Evolutionary conservation across 1,140 invertebrate species (phyloP).

Genomic region (Aradophagus sp.): DNA sequence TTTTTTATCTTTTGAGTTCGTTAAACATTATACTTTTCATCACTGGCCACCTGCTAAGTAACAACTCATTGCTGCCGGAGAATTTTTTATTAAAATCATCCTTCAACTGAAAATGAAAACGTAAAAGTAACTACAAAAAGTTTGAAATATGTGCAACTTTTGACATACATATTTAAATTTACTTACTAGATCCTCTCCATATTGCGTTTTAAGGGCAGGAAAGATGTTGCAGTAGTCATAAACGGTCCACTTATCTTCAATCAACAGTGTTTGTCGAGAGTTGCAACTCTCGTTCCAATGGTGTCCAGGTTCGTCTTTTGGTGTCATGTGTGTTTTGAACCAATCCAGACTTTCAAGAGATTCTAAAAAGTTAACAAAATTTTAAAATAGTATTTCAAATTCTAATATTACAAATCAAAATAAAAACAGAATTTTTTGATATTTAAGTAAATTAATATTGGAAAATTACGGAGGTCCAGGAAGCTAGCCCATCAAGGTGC

Average conservation of each 20-base stretch:
- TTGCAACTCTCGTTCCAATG: constrained; percentile 4
- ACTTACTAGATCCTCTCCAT: constrained; percentile 2
- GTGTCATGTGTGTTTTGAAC: constrained; percentile 1
- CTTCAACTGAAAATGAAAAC: constrained; percentile 8
- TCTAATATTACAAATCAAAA: no score
- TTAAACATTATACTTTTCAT: constrained; percentile 6
- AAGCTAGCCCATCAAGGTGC: no score
- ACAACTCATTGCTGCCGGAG: background rate
- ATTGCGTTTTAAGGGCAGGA: background rate
- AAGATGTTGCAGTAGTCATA: constrained; percentile 5
- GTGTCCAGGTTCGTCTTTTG: background rate
- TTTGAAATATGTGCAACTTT: background rate
- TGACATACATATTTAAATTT: constrained; percentile 1
- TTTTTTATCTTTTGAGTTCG: constrained; percentile 7
- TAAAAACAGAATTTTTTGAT: no score
- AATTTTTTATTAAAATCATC: background rate
- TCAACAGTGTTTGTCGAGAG: background rate
- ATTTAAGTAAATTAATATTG: no score
- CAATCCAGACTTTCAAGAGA: constrained; percentile 12
- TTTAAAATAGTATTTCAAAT: no score
- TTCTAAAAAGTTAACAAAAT: no score
- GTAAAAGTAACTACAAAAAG: background rate
- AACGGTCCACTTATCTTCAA: constrained; percentile 2
- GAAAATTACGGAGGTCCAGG: no score
- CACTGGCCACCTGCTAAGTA: constrained; percentile 2